Percentiles rank a stretch among this genome's conserved stretches.
These are phyloP conservation scores for Myzus persicae DNA, from an alignment of 1,140 invertebrate species.

Conservation along the genomic window DNA sequence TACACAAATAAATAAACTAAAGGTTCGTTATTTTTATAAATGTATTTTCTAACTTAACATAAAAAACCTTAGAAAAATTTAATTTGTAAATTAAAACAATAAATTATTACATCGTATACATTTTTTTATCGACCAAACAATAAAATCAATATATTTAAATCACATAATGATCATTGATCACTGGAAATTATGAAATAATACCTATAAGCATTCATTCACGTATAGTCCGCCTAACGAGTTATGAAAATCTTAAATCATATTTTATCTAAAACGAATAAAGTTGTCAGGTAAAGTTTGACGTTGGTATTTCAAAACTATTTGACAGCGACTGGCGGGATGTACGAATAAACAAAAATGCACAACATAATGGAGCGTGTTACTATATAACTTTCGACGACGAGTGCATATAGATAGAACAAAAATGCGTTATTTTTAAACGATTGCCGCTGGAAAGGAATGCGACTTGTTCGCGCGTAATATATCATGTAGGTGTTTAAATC, in stretches of 20 bases:
- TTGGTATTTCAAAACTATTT: background rate
- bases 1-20: background rate
- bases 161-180: background rate
- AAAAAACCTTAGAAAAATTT: background rate
- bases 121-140: background rate
- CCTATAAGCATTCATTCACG: background rate
- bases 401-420: background rate
- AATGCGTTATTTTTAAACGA: constrained; percentile 13
- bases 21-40: background rate
- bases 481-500: background rate
- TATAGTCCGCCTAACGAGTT: background rate
- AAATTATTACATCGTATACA: background rate
- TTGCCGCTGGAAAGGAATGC: background rate
- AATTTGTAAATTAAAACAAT: background rate
- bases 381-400: background rate
- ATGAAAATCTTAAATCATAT: background rate
- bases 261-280: background rate
- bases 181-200: background rate
- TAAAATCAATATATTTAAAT: background rate
- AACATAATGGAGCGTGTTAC: background rate
- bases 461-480: background rate
- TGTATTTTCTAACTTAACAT: background rate
- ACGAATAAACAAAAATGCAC: background rate
- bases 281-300: background rate
- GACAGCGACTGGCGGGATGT: background rate